Conservation (phyloP, 2,797 vertebrate genomes). For the Lycodopsis pacificus region DNA sequence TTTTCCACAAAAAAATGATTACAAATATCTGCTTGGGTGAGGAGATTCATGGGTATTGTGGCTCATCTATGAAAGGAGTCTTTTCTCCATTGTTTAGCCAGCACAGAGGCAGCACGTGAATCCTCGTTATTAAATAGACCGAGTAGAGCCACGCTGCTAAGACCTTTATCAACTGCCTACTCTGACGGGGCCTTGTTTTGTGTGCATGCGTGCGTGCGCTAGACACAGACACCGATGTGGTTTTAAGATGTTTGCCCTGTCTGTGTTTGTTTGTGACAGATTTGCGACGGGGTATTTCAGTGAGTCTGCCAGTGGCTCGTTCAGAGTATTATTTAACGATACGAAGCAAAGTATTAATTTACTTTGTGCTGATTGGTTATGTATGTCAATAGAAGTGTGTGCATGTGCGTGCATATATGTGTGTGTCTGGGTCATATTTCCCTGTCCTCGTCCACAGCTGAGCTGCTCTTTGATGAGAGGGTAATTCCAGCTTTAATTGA, state of each 20-base stretch:
- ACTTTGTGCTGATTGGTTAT: constrained; percentile 61
- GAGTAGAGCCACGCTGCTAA: constrained; percentile 75
- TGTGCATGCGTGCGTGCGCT: constrained; percentile 26
- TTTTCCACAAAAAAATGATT: constrained; percentile 33
- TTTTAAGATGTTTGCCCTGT: constrained; percentile 62
- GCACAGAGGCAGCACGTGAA: constrained; percentile 71
- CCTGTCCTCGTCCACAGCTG: constrained; percentile 76
- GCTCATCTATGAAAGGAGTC: constrained; percentile 73
- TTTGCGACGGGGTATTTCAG: constrained; percentile 52
- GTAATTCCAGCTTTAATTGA: constrained; percentile 86
- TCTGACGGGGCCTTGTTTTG: constrained; percentile 55
- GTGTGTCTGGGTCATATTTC: constrained; percentile 73
- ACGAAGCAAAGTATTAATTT: constrained; percentile 50
- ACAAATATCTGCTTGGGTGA: constrained; percentile 57
- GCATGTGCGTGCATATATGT: not conserved
- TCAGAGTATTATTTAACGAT: constrained; percentile 41
- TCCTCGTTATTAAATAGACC: constrained; percentile 79
- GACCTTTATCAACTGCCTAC: constrained; percentile 76
- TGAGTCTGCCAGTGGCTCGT: constrained; percentile 27
- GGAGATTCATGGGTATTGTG: constrained; percentile 62
- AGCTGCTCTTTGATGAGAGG: constrained; percentile 83
- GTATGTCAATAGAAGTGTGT: constrained; percentile 34
- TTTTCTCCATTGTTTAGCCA: constrained; percentile 72
- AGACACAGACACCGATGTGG: constrained; percentile 47
- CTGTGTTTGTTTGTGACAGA: constrained; percentile 64